Conservation (phyloP, 2,888 invertebrate species). For the Philereme transversata region DNA sequence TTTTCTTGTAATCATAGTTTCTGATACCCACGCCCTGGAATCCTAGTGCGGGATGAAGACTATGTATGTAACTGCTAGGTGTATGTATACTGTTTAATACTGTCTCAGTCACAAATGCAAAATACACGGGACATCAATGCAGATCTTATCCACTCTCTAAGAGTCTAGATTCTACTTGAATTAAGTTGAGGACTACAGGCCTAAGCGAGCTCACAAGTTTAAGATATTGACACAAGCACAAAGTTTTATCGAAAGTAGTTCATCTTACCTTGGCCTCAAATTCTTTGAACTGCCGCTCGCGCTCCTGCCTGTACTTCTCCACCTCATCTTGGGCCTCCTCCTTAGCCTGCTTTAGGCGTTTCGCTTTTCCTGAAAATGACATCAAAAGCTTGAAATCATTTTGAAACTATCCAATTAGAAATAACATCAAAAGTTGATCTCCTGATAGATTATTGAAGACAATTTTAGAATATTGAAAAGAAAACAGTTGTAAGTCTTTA, state of each 20-base stretch:
- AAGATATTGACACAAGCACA: not conserved
- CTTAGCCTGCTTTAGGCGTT: constrained; percentile 99
- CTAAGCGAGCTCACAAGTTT: too few species aligned
- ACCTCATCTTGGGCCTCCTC: constrained; percentile 99
- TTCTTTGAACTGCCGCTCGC: constrained; percentile 96
- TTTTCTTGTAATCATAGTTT: too few species aligned
- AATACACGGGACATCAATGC: too few species aligned
- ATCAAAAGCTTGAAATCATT: constrained; percentile 6
- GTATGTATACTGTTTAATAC: too few species aligned
- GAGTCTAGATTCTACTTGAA: too few species aligned
- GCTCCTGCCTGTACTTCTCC: constrained; percentile 97
- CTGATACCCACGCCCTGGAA: too few species aligned
- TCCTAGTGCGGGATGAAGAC: too few species aligned
- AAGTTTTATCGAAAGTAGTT: not conserved
- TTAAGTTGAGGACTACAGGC: too few species aligned
- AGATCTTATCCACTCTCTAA: too few species aligned
- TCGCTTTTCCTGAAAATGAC: constrained; percentile 92
- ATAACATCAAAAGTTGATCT: not conserved
- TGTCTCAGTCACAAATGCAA: too few species aligned
- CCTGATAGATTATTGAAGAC: constrained; percentile 1
- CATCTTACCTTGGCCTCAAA: constrained; percentile 94
- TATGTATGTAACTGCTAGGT: too few species aligned
- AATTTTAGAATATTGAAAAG: not conserved
- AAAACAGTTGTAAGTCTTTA: not conserved
- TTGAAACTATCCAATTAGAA: constrained; percentile 2